Percentiles rank a stretch among this genome's conserved stretches.
phyloP scores from a whole-genome alignment of 2,113 vertebrate species.

The Sarotherodon lohbergeri region DNA sequence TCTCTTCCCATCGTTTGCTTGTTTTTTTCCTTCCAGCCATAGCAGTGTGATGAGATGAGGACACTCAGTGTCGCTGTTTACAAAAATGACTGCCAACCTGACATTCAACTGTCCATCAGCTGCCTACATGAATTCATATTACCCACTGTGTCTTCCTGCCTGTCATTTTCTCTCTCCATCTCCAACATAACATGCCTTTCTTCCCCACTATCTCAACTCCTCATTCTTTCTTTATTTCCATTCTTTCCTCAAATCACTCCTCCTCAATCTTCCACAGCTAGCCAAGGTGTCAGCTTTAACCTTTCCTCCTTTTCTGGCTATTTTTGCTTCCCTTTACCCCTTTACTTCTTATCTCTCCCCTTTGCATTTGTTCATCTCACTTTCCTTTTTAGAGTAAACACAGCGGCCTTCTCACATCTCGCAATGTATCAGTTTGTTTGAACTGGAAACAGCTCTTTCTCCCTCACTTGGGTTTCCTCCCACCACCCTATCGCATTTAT shows the following conservation, averaged over 20 bases:
- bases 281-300: conserved; percentile 2
- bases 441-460: conserved; percentile 24
- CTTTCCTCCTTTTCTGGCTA: neutral
- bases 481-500: conserved; percentile 29
- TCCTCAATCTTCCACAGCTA: conserved; percentile 6
- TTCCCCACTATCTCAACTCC: neutral
- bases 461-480: conserved; percentile 9
- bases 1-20: neutral
- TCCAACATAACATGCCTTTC: neutral
- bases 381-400: conserved; percentile 17
- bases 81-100: conserved; percentile 39
- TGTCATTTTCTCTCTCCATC: conserved; percentile 17
- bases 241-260: conserved; percentile 2
- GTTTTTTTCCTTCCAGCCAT: neutral
- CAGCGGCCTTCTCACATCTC: conserved; percentile 8
- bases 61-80: conserved; percentile 31
- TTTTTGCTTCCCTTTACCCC: neutral
- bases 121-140: conserved; percentile 40
- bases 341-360: neutral
- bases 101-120: conserved; percentile 51
- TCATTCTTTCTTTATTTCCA: neutral
- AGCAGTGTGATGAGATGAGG: conserved; percentile 27
- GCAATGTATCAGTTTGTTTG: conserved; percentile 31
- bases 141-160: neutral
- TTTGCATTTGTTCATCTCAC: neutral